phyloP scores from a whole-genome alignment of 1,140 invertebrate species.

The Drosophila tani region DNA sequence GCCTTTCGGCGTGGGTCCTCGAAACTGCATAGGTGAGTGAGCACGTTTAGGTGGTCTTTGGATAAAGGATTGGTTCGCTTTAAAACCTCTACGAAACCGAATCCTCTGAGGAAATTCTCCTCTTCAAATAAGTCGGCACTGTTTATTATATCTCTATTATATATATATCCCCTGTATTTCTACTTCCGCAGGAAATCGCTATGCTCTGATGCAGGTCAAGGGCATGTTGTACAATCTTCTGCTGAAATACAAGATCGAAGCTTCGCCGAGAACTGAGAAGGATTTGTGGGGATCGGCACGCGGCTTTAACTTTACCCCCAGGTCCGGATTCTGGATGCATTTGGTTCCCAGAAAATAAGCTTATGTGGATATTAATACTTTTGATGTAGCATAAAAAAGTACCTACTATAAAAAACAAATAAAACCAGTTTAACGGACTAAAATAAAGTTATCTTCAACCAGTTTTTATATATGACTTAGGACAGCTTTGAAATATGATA shows the following conservation, averaged over 20 bases:
- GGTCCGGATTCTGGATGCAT: constrained; percentile 84
- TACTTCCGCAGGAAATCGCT: constrained; percentile 70
- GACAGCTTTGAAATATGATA: no score
- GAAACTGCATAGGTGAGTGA: constrained; percentile 87
- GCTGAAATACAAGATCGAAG: constrained; percentile 86
- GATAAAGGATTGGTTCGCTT: constrained; percentile 9
- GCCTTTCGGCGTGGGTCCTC: constrained; percentile 87
- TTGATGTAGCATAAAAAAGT: neutral
- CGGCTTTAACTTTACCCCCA: constrained; percentile 69
- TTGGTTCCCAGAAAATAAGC: constrained; percentile 52
- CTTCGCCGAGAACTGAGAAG: constrained; percentile 78
- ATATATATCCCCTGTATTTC: no score
- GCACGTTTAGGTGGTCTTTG: neutral
- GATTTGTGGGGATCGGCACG: constrained; percentile 75
- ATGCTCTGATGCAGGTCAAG: constrained; percentile 85
- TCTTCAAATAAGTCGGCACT: no score
- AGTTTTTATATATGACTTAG: no score
- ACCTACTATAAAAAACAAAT: no score
- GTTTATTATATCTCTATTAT: no score
- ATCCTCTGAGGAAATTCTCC: no score
- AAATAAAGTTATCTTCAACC: no score
- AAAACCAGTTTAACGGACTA: neutral
- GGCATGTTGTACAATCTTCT: constrained; percentile 86
- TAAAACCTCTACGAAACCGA: no score
- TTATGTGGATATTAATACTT: neutral